Evolutionary conservation across 2,113 vertebrate species (phyloP).

Genomic region (Phrynosoma platyrhinos): DNA sequence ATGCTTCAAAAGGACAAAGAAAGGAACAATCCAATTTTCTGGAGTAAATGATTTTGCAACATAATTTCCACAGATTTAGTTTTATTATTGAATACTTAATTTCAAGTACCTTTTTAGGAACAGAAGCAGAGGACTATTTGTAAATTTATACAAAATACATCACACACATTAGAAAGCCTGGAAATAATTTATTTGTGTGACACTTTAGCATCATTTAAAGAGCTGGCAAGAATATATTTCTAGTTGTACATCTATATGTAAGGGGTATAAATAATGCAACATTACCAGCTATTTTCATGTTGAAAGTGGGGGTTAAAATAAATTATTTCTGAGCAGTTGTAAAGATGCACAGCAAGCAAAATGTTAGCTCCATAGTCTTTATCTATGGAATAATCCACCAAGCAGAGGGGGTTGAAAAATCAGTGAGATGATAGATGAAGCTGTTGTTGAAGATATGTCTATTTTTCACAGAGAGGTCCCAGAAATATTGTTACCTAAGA

Average conservation of each 20-base stretch:
- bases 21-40: constrained; percentile 14
- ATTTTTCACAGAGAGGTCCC: not conserved
- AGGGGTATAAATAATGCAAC: constrained; percentile 16
- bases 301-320: not conserved
- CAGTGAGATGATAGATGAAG: not conserved
- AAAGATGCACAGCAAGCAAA: not conserved
- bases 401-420: too few species aligned
- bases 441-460: not conserved
- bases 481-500: not conserved
- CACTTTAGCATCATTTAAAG: constrained; percentile 35
- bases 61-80: not conserved
- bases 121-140: constrained; percentile 1
- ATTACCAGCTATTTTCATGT: not conserved
- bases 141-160: constrained; percentile 2
- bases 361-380: not conserved
- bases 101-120: constrained; percentile 52
- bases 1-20: constrained; percentile 31
- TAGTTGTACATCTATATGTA: not conserved
- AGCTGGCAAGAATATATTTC: constrained; percentile 4
- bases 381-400: not conserved
- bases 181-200: constrained; percentile 22
- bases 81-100: constrained; percentile 15
- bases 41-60: not conserved
- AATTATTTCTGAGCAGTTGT: constrained; percentile 1
- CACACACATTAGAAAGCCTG: constrained; percentile 27